A percentile compares a stretch with the other conserved stretches of the same genome.
Evolutionary conservation across 2,113 vertebrate species (phyloP).

Genomic region (Sakesphorus luctuosus): DNA sequence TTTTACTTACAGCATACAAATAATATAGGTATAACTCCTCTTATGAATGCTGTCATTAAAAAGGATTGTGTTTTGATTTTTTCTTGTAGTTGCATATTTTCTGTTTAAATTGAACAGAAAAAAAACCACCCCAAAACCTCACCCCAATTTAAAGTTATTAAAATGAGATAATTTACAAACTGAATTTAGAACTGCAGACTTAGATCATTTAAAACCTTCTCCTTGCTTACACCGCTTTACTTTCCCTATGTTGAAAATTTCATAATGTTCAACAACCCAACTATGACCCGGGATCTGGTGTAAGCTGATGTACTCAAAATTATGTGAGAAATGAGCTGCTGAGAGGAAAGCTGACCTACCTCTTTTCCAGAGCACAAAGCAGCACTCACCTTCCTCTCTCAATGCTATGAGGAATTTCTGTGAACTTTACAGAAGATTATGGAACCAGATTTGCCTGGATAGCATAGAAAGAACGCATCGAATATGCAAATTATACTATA

Average conservation of each 20-base stretch:
- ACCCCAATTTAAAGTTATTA: background rate
- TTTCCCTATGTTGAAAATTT: background rate
- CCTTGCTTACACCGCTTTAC: background rate
- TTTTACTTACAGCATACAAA: background rate
- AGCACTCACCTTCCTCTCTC: background rate
- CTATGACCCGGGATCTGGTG: background rate
- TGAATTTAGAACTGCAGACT: background rate
- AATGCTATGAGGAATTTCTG: background rate
- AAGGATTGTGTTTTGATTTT: background rate
- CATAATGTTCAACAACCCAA: background rate
- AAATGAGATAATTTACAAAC: background rate
- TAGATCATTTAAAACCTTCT: background rate
- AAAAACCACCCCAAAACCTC: background rate
- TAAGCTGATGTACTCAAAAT: background rate
- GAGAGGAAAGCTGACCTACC: background rate
- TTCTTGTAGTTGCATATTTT: background rate
- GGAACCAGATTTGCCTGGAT: background rate
- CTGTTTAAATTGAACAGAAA: background rate
- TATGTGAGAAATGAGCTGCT: background rate
- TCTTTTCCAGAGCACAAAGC: background rate
- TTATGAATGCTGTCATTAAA: background rate
- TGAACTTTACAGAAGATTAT: background rate
- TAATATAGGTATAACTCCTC: background rate
- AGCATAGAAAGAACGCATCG: background rate
- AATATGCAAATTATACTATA: background rate